These are phyloP conservation scores for Pogonomyrmex barbatus DNA, from an alignment of 1,140 invertebrate species.

Conservation along the genomic window DNA sequence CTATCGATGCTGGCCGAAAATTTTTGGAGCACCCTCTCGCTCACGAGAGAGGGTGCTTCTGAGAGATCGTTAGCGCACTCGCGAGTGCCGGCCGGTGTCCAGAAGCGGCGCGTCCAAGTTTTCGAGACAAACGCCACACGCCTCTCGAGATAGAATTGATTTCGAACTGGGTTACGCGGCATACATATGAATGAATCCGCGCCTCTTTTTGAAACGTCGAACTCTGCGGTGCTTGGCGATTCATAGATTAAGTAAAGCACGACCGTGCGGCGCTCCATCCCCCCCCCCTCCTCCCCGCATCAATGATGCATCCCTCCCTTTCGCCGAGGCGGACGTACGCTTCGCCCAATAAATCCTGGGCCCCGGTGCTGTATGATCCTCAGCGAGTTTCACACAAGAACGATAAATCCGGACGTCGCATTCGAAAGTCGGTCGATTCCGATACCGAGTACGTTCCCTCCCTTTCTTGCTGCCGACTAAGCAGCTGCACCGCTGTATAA, in stretches of 20 bases:
- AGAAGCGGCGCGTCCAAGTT: constrained; percentile 51
- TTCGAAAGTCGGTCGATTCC: constrained; percentile 56
- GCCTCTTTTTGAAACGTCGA: constrained; percentile 61
- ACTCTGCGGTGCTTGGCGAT: constrained; percentile 45
- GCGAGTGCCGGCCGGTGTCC: background rate
- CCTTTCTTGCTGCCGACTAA: constrained; percentile 30
- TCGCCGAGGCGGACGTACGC: constrained; percentile 23
- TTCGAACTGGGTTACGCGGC: constrained; percentile 67
- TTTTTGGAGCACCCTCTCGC: no score
- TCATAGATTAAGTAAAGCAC: constrained; percentile 56
- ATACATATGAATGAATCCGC: constrained; percentile 73
- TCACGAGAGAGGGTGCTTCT: background rate
- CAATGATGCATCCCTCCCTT: constrained; percentile 4
- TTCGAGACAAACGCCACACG: constrained; percentile 8
- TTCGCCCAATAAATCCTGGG: constrained; percentile 48
- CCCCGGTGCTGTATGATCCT: constrained; percentile 46
- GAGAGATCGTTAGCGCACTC: background rate
- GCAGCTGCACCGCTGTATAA: constrained; percentile 57
- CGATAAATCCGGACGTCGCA: constrained; percentile 54
- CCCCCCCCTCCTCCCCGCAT: no score
- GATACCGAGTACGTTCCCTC: constrained; percentile 9
- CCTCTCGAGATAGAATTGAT: constrained; percentile 43
- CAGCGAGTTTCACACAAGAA: constrained; percentile 51
- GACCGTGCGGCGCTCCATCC: background rate
- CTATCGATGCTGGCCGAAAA: background rate